phyloP scores from a whole-genome alignment of 2,113 vertebrate species.

The Chloropsis hardwickii region DNA sequence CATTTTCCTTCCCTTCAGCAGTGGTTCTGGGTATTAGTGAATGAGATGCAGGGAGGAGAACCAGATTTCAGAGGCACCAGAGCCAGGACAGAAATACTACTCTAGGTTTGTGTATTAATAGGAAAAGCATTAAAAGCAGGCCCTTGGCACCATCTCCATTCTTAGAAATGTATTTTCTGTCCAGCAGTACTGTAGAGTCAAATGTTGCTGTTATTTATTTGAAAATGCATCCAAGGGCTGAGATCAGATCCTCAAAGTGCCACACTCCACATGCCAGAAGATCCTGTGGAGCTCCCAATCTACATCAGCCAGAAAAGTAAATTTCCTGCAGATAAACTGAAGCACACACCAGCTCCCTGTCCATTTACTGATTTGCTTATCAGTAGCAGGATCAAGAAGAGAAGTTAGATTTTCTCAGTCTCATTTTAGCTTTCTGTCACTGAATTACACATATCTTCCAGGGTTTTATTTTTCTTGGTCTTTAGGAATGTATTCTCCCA shows the following conservation, averaged over 20 bases:
- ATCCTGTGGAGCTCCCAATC: background rate
- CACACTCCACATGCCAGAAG: accelerated
- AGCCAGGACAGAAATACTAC: background rate
- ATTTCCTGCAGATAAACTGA: background rate
- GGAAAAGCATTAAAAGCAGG: background rate
- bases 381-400: background rate
- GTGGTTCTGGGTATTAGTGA: background rate
- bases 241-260: background rate
- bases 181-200: background rate
- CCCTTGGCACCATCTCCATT: background rate
- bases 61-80: background rate
- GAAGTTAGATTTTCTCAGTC: background rate
- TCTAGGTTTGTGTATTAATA: background rate
- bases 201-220: background rate
- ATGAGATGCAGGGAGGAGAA: background rate
- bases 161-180: background rate
- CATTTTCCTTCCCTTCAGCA: background rate
- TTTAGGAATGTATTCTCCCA: background rate
- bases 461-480: background rate
- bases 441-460: background rate
- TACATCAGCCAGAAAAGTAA: background rate
- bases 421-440: background rate
- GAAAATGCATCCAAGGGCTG: background rate
- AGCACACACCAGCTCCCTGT: background rate
- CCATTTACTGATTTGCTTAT: background rate